Evolutionary conservation across 1,140 invertebrate species (phyloP).

Genomic region (Rhopalosiphum maidis): DNA sequence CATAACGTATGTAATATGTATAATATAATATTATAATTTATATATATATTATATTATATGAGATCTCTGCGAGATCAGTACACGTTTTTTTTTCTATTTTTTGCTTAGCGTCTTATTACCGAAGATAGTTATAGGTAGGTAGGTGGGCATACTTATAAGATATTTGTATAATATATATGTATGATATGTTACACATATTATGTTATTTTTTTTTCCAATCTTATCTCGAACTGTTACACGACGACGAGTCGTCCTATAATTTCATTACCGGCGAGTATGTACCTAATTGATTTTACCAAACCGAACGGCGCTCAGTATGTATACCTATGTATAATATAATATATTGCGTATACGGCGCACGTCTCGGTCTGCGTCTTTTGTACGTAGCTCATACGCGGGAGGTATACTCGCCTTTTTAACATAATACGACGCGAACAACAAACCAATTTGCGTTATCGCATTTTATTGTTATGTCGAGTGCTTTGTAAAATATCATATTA

Average conservation of each 20-base stretch:
- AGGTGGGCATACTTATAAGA: not conserved
- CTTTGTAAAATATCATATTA: constrained; percentile 32
- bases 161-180: not conserved
- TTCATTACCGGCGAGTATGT: not conserved
- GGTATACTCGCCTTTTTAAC: constrained; percentile 1
- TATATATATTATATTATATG: not conserved
- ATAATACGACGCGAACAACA: constrained; percentile 34
- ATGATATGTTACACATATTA: not conserved
- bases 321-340: not conserved
- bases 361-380: not conserved
- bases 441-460: constrained; percentile 38
- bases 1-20: too few relatives aligned
- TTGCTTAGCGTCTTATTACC: not conserved
- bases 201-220: not conserved
- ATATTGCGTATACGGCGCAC: not conserved
- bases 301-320: not conserved
- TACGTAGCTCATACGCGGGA: not conserved
- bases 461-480: constrained; percentile 25
- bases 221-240: not conserved
- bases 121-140: not conserved
- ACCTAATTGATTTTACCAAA: constrained; percentile 26
- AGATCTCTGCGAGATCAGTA: not conserved
- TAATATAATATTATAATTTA: too few relatives aligned
- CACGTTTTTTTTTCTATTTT: not conserved
- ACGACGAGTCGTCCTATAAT: not conserved